Percentiles rank a stretch among this genome's conserved stretches.
Conservation (phyloP, 2,113 vertebrate genomes). For the Hyaena hyaena region DNA sequence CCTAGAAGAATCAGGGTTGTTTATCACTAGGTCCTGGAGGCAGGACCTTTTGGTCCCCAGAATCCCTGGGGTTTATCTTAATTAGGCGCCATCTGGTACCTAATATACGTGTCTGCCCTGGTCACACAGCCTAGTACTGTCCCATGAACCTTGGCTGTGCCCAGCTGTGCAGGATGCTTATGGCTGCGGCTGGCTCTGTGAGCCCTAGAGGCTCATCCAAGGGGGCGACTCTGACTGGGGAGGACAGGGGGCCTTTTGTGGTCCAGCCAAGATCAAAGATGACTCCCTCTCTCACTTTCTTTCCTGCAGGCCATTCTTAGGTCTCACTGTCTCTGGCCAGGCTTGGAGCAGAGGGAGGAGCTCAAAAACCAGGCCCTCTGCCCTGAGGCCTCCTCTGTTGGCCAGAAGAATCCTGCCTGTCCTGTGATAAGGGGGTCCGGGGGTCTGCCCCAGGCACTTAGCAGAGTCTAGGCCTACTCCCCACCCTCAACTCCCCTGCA, state of each 20-base stretch:
- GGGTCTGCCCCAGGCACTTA: not conserved
- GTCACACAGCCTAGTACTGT: not conserved
- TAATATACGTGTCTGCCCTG: not conserved
- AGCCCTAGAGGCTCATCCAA: not conserved
- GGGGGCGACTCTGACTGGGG: not conserved
- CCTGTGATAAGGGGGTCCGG: not conserved
- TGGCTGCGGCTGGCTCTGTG: not conserved
- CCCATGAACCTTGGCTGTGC: not conserved
- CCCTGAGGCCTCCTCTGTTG: not conserved
- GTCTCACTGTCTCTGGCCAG: not conserved
- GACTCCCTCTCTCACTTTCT: not conserved
- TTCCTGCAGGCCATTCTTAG: not conserved
- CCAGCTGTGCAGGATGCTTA: not conserved
- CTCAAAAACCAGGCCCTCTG: not conserved
- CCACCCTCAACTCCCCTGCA: not conserved
- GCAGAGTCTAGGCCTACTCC: too few species aligned
- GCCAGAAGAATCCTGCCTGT: not conserved
- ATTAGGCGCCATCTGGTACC: constrained; percentile 45
- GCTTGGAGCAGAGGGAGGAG: not conserved
- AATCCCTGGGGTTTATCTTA: constrained; percentile 32
- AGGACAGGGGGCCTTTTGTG: not conserved
- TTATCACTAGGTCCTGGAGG: not conserved
- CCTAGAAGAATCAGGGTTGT: not conserved
- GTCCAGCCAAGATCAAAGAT: not conserved
- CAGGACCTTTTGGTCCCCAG: not conserved